Conservation (phyloP, 1,140 invertebrate species). For the Planococcus citri region DNA sequence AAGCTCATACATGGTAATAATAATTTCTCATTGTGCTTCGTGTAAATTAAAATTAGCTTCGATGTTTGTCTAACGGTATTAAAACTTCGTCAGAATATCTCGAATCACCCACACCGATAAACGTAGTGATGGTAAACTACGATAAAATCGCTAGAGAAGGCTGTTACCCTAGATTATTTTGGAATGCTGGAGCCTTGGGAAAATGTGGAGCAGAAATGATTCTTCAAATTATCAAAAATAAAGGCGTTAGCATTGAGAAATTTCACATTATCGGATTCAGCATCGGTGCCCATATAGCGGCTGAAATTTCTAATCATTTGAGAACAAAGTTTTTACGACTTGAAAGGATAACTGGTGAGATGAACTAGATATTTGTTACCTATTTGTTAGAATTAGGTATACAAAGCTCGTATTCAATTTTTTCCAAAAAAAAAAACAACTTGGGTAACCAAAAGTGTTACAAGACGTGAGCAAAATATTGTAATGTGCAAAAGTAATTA, state of each 20-base stretch:
- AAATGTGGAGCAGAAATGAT: not conserved
- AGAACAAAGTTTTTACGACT: constrained; percentile 36
- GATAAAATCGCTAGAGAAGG: not conserved
- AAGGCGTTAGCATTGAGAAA: not conserved
- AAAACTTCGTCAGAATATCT: not conserved
- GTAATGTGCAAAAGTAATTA: too few relatives aligned
- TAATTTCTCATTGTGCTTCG: too few relatives aligned
- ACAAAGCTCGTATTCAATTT: too few relatives aligned
- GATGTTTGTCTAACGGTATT: too few relatives aligned
- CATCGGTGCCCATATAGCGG: constrained; percentile 49
- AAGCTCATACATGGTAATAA: not conserved
- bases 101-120: not conserved
- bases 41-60: too few relatives aligned
- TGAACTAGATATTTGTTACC: too few relatives aligned
- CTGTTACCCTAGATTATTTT: constrained; percentile 36
- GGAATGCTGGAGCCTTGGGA: not conserved
- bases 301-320: constrained; percentile 42
- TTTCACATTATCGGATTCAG: constrained; percentile 54
- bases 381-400: too few relatives aligned
- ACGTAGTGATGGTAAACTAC: not conserved
- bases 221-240: not conserved
- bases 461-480: too few relatives aligned
- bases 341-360: constrained; percentile 45
- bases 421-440: too few relatives aligned
- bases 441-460: too few relatives aligned